Base-by-base conservation (phyloP, 2,797 vertebrate genomes). In the Sarcophilus harrisii region DNA sequence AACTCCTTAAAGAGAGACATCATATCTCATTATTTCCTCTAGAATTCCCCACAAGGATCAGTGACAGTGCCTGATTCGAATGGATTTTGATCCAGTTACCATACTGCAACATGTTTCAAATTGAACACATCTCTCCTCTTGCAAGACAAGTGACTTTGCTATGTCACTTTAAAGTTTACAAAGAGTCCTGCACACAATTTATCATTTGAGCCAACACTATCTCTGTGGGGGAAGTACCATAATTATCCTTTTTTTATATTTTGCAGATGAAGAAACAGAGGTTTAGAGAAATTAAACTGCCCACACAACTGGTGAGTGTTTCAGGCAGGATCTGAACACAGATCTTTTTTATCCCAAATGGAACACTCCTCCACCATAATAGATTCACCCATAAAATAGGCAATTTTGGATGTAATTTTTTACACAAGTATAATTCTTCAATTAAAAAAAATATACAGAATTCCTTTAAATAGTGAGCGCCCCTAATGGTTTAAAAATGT, bases 21-120 rank as follows among this genome's bases (percentile, higher is more conserved):
- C 90, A 57, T 9, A 11, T 1, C 93, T 38, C 92, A 49, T 54
- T n/a, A 32, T 81, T 96, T 90, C 90, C 92, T 92, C 93, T 30
- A 54, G 90, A n/a, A 16, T n/a, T 66, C 32, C 62, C 13, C 62
- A n/a, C 30, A 66, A 66, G 32, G n/a, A 73, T 73, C 9, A 73
- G 66, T n/a, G 9, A 18, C 8, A 38, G 16, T 73, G 18, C 10
- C 16, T 73, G 16, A 73, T 38, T 73, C 14, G 38, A 73, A 16
- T 73, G 16, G 16, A 21, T 38, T 73, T 73, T n/a, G 16, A 73
- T 18, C 18, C 18, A 81, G 2, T 9, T 10, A 81, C 8, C 21
- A 45, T 10, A 45, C 6, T 24, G n/a, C 8, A 81, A 38, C 16
- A 24, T 10, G 73, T 24, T 14, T n/a, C 73, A 38, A 81, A 81